Conservation (phyloP, 2,797 vertebrate species). For the Clarias platycephalus region DNA sequence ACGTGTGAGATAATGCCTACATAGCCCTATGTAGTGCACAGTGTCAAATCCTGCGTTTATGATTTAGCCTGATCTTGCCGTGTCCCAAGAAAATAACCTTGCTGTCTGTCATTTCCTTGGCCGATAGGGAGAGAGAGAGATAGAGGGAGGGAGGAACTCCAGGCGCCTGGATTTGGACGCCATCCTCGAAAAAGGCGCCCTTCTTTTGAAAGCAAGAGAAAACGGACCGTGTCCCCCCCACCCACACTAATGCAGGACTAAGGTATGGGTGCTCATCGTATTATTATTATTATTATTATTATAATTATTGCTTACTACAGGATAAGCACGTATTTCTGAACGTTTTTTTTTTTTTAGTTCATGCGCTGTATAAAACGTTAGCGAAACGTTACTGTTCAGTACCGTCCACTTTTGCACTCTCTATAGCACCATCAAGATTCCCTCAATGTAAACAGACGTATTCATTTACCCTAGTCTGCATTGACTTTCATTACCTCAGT, state of each 20-base stretch:
- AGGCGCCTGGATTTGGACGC: conserved; percentile 72
- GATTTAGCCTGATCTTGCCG: conserved; percentile 1
- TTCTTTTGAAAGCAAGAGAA: conserved; percentile 71
- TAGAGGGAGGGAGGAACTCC: conserved; percentile 63
- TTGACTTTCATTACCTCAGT: no score
- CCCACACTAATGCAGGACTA: conserved; percentile 70
- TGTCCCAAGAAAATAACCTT: conserved; percentile 38
- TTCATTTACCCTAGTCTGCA: no score
- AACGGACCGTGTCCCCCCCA: conserved; percentile 54
- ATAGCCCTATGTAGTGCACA: conserved; percentile 17
- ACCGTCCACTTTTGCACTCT: neutral
- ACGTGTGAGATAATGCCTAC: neutral
- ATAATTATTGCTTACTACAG: neutral
- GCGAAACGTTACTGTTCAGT: neutral
- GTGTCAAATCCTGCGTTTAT: neutral
- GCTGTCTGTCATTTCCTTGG: conserved; percentile 49
- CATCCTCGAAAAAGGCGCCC: conserved; percentile 78
- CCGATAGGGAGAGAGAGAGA: neutral
- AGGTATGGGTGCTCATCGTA: conserved; percentile 60
- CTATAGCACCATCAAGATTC: no score
- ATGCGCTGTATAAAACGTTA: neutral
- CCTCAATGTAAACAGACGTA: no score
- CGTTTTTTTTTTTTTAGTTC: neutral
- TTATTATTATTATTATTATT: neutral
- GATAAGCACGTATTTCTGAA: neutral